Evolutionary conservation across 2,888 invertebrate genomes (phyloP).

Genomic region (Tromatobia lineatoria): DNA sequence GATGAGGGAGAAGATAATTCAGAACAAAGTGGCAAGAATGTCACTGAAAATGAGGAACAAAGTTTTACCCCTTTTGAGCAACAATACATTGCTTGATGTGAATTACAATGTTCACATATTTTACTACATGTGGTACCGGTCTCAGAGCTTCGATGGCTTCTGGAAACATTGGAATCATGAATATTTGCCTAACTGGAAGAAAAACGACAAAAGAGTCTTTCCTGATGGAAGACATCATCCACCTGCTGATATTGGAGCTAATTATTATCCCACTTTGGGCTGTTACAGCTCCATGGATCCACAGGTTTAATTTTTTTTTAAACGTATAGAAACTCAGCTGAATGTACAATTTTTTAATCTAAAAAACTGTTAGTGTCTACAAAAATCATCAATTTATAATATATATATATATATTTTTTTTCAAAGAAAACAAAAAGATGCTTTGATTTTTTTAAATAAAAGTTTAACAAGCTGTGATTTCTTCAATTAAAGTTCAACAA

Average conservation of each 20-base stretch:
- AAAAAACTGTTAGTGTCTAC: no score
- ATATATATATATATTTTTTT: no score
- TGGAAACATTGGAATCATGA: constrained; percentile 83
- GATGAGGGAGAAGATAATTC: constrained; percentile 74
- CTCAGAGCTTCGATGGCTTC: constrained; percentile 77
- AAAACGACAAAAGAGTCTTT: constrained; percentile 84
- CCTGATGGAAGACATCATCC: constrained; percentile 86
- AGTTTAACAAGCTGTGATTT: no score
- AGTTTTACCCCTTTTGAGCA: constrained; percentile 74
- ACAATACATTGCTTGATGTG: constrained; percentile 73
- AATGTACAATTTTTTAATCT: no score
- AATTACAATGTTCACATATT: constrained; percentile 83
- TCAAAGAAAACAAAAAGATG: no score
- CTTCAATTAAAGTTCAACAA: no score
- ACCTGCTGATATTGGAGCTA: constrained; percentile 87
- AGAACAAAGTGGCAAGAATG: constrained; percentile 78
- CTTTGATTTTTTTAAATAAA: no score
- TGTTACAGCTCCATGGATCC: constrained; percentile 87
- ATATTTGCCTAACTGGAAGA: constrained; percentile 83
- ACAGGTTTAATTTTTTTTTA: constrained; percentile 68
- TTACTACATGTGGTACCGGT: constrained; percentile 83
- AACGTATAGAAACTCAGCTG: background rate
- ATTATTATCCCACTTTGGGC: constrained; percentile 87
- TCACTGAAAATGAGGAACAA: constrained; percentile 79
- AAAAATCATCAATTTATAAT: no score